Evolutionary conservation across 1,140 invertebrate genomes (phyloP).

Genomic region (Stegodyphus mimosarum): DNA sequence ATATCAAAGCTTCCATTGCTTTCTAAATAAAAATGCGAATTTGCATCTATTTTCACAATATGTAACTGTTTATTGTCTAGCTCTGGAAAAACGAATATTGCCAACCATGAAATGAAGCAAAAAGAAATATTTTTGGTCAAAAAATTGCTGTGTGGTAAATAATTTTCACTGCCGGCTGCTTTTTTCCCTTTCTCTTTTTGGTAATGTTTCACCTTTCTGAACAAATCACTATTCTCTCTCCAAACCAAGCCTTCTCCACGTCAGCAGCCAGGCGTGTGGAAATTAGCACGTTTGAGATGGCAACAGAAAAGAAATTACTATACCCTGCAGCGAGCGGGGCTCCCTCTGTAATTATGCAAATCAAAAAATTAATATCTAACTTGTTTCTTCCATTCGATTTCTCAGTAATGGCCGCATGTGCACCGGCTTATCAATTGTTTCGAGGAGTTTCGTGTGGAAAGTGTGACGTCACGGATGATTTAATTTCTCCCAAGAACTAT

Average conservation of each 20-base stretch:
- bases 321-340: slow-evolving; percentile 4
- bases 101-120: too few relatives aligned
- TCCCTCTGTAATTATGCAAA: slow-evolving; percentile 52
- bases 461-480: slow-evolving; percentile 2
- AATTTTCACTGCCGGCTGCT: too few relatives aligned
- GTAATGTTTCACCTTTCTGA: too few relatives aligned
- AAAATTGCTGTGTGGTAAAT: too few relatives aligned
- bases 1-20: too few relatives aligned
- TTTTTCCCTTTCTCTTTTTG: too few relatives aligned
- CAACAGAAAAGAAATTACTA: slow-evolving; percentile 31
- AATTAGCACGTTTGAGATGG: slow-evolving; percentile 8
- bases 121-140: too few relatives aligned
- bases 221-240: too few relatives aligned
- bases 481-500: neutral
- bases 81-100: too few relatives aligned
- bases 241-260: neutral
- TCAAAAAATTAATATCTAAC: slow-evolving; percentile 52
- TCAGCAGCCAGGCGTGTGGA: neutral
- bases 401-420: neutral
- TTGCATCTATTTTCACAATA: too few relatives aligned
- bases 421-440: slow-evolving; percentile 1
- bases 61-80: too few relatives aligned
- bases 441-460: neutral
- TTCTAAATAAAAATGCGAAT: too few relatives aligned
- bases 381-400: slow-evolving; percentile 7